Evolutionary conservation across 2,113 vertebrate species (phyloP).

Genomic region (Archilochus colubris): DNA sequence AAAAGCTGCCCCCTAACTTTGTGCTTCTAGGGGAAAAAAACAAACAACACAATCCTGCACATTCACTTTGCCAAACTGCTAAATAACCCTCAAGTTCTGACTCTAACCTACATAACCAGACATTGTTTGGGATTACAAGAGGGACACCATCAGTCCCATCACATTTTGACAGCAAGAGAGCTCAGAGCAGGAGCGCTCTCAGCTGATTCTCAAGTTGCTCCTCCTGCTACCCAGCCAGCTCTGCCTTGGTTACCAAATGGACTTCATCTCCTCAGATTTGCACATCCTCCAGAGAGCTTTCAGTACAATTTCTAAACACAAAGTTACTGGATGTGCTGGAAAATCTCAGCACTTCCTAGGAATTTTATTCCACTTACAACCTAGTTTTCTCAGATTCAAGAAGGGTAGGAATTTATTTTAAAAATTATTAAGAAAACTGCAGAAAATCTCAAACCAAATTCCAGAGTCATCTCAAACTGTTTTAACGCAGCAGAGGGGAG

Average conservation of each 20-base stretch:
- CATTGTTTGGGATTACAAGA: not conserved
- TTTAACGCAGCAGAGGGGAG: not conserved
- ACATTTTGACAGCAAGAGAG: conserved; percentile 1
- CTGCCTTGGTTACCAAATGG: not conserved
- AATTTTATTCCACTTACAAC: not conserved
- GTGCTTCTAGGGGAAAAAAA: not conserved
- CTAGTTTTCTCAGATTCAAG: not conserved
- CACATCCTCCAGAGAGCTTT: not conserved
- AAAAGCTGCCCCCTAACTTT: not conserved
- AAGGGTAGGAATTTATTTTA: not conserved
- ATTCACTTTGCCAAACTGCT: not conserved
- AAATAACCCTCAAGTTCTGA: not conserved
- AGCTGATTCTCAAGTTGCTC: not conserved
- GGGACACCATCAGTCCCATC: not conserved
- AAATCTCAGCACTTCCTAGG: not conserved
- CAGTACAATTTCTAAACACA: not conserved
- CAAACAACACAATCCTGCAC: not conserved
- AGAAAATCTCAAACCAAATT: not conserved
- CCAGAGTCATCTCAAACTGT: not conserved
- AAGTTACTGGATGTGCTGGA: not conserved
- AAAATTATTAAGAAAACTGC: not conserved
- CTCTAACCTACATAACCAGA: not conserved
- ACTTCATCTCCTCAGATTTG: not conserved
- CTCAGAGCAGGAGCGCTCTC: not conserved
- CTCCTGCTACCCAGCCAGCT: not conserved